Evolutionary conservation across 2,888 invertebrate genomes (phyloP).

Genomic region (Clostera curtula): DNA sequence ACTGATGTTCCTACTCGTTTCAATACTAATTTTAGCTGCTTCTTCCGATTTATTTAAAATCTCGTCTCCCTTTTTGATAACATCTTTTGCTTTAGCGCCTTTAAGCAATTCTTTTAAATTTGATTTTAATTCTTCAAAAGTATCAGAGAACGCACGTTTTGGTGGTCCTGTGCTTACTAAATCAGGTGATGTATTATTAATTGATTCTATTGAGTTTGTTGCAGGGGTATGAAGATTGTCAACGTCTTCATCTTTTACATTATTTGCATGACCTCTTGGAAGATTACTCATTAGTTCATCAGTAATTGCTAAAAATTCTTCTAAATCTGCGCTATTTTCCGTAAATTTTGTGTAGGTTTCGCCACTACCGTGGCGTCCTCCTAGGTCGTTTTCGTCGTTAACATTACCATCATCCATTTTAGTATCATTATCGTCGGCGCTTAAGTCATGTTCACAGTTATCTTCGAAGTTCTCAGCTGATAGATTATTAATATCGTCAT

Average conservation of each 20-base stretch:
- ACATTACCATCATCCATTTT: conserved; percentile 28
- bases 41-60: conserved; percentile 13
- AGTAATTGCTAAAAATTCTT: conserved; percentile 60
- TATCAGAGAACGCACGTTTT: conserved; percentile 44
- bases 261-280: conserved; percentile 22
- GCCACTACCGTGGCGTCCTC: conserved; percentile 55
- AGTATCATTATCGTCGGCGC: conserved; percentile 42
- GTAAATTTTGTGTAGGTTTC: conserved; percentile 67
- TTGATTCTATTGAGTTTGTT: conserved; percentile 53
- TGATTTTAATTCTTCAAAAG: conserved; percentile 49
- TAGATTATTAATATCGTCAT: conserved; percentile 26
- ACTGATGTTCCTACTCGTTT: conserved; percentile 33
- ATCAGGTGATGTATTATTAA: conserved; percentile 27
- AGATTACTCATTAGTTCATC: conserved; percentile 46
- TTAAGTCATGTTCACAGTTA: conserved; percentile 43
- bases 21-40: conserved; percentile 4
- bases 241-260: conserved; percentile 31
- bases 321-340: conserved; percentile 54
- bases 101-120: conserved; percentile 49
- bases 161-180: conserved; percentile 6
- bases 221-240: conserved; percentile 52
- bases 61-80: conserved; percentile 18
- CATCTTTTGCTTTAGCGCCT: conserved; percentile 23
- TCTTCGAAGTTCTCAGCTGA: conserved; percentile 45
- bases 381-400: conserved; percentile 25